Evolutionary conservation across 30 jellyfish, hydroid and myxozoan species (phyloP).

Genomic region (Pseudorhiza aurosa): DNA sequence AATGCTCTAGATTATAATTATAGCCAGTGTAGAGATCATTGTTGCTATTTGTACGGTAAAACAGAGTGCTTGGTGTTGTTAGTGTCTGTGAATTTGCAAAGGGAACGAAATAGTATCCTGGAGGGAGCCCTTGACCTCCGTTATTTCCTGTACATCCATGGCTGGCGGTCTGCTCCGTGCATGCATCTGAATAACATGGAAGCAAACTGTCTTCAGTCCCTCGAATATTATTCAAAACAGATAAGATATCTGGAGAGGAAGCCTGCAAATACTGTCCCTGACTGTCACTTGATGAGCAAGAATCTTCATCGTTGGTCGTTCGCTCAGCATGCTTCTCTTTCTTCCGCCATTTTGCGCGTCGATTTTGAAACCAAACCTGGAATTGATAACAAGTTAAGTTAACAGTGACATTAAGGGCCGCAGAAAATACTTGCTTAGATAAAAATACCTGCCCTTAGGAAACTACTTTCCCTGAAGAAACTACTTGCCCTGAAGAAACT

Average conservation of each 20-base stretch:
- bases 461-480: no score
- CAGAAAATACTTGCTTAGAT: no score
- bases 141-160: neutral
- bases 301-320: neutral
- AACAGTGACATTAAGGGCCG: no score
- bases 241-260: neutral
- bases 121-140: conserved; percentile 36
- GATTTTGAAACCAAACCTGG: conserved; percentile 74
- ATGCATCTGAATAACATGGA: neutral
- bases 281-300: neutral
- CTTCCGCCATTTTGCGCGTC: conserved; percentile 73
- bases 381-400: neutral
- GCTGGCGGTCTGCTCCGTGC: neutral
- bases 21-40: neutral
- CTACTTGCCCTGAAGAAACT: no score
- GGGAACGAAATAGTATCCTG: conserved; percentile 64
- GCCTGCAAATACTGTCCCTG: neutral
- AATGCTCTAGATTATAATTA: conserved; percentile 2
- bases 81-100: conserved; percentile 18
- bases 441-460: no score
- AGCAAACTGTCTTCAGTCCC: neutral
- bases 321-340: conserved; percentile 57
- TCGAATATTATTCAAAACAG: neutral
- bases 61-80: neutral
- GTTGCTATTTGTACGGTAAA: neutral